Conservation (phyloP, 64 coral and sea anemone species). For the Astreopora myriophthalma region DNA sequence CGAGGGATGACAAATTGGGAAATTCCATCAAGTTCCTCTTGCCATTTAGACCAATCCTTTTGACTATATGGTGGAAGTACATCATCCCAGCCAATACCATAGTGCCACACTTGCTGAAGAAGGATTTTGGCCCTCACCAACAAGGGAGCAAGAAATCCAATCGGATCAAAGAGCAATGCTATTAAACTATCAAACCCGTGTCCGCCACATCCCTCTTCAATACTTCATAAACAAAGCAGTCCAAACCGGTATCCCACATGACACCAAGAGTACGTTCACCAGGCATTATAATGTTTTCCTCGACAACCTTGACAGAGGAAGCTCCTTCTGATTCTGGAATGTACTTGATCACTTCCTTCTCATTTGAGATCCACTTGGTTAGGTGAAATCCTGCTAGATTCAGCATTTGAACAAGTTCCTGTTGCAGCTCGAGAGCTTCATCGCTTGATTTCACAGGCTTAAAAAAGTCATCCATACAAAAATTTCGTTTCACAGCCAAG, state of each 20-base stretch:
- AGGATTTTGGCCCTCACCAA: not conserved
- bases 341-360: not conserved
- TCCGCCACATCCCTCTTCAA: too few relatives aligned
- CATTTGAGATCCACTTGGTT: constrained; percentile 16
- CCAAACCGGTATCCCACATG: not conserved
- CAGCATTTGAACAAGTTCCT: not conserved
- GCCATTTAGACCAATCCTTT: not conserved
- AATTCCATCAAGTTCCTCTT: not conserved
- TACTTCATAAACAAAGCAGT: constrained; percentile 15
- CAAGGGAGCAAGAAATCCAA: constrained; percentile 17
- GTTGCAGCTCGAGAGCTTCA: not conserved
- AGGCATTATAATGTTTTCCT: not conserved
- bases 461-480: constrained; percentile 32
- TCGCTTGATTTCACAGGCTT: not conserved
- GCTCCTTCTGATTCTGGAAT: constrained; percentile 1
- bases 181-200: not conserved
- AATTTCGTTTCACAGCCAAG: not conserved
- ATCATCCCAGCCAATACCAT: not conserved
- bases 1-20: not conserved
- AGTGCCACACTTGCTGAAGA: not conserved
- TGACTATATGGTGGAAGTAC: not conserved
- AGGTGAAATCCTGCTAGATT: not conserved
- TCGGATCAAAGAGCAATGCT: constrained; percentile 8
- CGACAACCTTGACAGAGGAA: not conserved
- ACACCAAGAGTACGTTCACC: constrained; percentile 5